Percentiles rank a stretch among this genome's conserved stretches.
phyloP scores from a whole-genome alignment of 2,888 invertebrate species.

The Phlogophora meticulosa region DNA sequence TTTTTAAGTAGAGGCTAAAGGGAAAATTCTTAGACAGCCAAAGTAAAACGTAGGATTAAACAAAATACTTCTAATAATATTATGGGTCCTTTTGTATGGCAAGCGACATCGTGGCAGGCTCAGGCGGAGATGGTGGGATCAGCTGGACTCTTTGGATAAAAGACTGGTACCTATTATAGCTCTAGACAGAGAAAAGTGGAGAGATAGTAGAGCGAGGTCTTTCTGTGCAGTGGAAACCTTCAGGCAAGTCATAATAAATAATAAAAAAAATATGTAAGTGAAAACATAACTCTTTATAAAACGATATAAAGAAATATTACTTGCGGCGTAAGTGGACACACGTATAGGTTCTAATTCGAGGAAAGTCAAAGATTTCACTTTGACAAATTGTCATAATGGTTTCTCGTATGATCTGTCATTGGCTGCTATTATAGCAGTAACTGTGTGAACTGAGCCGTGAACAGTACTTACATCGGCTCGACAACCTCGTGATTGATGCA shows the following conservation, averaged over 20 bases:
- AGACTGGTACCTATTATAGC: no score
- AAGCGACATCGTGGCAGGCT: no score
- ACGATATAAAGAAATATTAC: slow-evolving; percentile 9
- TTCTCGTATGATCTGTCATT: slow-evolving; percentile 76
- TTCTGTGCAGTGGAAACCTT: no score
- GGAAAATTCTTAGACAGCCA: background rate
- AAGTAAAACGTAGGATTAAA: background rate
- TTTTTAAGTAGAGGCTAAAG: background rate
- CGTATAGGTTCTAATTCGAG: slow-evolving; percentile 56
- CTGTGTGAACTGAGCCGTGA: slow-evolving; percentile 83
- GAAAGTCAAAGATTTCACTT: slow-evolving; percentile 75
- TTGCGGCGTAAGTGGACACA: slow-evolving; percentile 27
- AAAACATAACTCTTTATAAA: slow-evolving; percentile 6
- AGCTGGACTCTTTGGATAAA: no score
- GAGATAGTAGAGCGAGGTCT: no score
- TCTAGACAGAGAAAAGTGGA: no score
- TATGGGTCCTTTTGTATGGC: no score
- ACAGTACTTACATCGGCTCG: slow-evolving; percentile 75
- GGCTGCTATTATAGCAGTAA: slow-evolving; percentile 75
- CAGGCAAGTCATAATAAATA: no score
- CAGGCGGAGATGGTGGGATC: no score
- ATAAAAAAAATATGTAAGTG: background rate
- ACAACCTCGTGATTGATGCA: slow-evolving; percentile 83
- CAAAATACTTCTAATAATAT: background rate
- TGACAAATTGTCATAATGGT: slow-evolving; percentile 74